Conservation (phyloP, 1,140 invertebrate genomes). For the Sogatella furcifera region DNA sequence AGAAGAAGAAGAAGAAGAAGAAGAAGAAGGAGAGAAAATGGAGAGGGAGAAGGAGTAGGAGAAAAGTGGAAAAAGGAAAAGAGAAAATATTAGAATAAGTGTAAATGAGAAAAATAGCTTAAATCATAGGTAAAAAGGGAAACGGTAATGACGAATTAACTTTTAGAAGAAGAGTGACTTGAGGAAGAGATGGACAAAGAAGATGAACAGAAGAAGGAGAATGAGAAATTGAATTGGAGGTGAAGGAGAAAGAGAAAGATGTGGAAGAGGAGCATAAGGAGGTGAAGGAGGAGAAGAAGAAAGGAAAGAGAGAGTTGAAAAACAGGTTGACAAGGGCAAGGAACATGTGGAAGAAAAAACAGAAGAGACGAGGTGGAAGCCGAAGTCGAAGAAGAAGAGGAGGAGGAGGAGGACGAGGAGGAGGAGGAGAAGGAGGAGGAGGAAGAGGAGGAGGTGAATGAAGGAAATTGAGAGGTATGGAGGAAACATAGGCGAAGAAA, state of each 20-base stretch:
- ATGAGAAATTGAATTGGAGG: too few relatives aligned
- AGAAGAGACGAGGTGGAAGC: too few relatives aligned
- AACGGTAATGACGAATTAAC: too few relatives aligned
- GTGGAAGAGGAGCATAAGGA: not conserved
- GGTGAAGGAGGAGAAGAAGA: too few relatives aligned
- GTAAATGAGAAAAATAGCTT: not conserved
- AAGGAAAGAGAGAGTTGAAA: too few relatives aligned
- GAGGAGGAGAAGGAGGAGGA: not conserved
- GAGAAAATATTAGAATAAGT: not conserved
- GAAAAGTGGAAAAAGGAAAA: too few relatives aligned
- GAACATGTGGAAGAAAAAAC: too few relatives aligned
- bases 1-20: not conserved
- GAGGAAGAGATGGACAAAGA: not conserved
- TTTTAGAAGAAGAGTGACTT: conserved; percentile 7
- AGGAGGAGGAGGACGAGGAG: not conserved
- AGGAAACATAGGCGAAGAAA: not conserved
- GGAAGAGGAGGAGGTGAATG: not conserved
- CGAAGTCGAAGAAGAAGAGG: not conserved
- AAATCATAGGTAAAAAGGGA: too few relatives aligned
- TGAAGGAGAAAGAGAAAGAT: not conserved
- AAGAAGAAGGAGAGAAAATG: conserved; percentile 8
- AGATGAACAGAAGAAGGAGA: not conserved
- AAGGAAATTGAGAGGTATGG: not conserved
- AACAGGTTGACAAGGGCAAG: too few relatives aligned
- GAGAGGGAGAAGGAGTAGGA: not conserved